Conservation (phyloP, 2,797 vertebrate genomes). For the Ctenopoma multispine region DNA sequence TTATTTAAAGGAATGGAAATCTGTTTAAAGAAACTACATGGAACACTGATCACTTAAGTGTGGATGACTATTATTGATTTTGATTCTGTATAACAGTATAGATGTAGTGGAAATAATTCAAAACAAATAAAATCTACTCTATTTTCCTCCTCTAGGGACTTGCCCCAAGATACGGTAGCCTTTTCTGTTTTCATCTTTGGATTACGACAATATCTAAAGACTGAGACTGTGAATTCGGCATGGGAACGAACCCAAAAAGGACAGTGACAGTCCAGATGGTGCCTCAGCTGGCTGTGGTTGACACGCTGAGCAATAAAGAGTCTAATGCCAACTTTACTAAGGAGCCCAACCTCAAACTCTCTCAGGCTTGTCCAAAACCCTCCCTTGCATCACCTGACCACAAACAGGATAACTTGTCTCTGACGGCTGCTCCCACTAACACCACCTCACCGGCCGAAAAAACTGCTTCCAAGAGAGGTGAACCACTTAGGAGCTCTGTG, state of each 20-base stretch:
- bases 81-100: no score
- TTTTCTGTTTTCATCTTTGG: constrained; percentile 62
- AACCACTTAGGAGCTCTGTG: constrained; percentile 42
- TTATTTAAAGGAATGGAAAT: constrained; percentile 32
- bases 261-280: constrained; percentile 87
- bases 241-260: constrained; percentile 94
- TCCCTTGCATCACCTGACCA: constrained; percentile 31
- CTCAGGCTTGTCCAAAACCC: constrained; percentile 80
- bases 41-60: no score
- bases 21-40: constrained; percentile 2
- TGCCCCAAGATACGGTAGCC: constrained; percentile 31
- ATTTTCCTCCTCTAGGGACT: constrained; percentile 68
- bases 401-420: constrained; percentile 62
- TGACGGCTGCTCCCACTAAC: constrained; percentile 57
- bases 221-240: constrained; percentile 73
- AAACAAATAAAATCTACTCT: constrained; percentile 43
- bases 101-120: not conserved
- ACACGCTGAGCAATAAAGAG: constrained; percentile 79
- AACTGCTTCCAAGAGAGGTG: constrained; percentile 46
- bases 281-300: constrained; percentile 81
- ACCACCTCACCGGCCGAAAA: constrained; percentile 37
- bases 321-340: constrained; percentile 78
- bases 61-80: no score
- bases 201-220: constrained; percentile 65
- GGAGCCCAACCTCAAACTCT: constrained; percentile 68